These are phyloP conservation scores for Phaethornis superciliosus DNA, from an alignment of 2,113 vertebrate species.

Conservation along the genomic window DNA sequence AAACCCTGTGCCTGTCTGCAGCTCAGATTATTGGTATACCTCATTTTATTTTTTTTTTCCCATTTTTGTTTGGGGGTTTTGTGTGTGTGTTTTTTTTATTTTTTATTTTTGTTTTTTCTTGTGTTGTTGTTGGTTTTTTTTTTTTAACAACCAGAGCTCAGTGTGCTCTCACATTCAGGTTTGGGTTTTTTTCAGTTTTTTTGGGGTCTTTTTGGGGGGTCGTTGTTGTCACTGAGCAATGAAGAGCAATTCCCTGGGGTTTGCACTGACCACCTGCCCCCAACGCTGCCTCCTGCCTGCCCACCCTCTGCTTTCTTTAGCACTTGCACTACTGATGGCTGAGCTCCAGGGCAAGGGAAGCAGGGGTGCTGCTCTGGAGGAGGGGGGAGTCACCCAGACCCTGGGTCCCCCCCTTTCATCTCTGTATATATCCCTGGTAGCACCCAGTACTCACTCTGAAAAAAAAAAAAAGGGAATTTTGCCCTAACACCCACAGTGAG, in stretches of 20 bases:
- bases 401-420: neutral
- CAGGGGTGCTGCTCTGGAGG: neutral
- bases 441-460: neutral
- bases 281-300: neutral
- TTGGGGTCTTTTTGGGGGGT: too few relatives aligned
- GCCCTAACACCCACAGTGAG: neutral
- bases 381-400: neutral
- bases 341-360: neutral
- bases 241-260: neutral
- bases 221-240: neutral
- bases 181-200: neutral
- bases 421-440: neutral
- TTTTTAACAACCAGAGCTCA: conserved; percentile 14
- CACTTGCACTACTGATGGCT: neutral
- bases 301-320: neutral
- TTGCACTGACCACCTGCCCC: neutral
- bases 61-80: too few relatives aligned
- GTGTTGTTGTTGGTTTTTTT: neutral
- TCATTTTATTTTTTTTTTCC: neutral
- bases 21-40: conserved; percentile 42
- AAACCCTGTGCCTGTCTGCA: neutral
- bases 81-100: neutral
- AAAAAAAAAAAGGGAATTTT: neutral
- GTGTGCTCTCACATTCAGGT: conserved; percentile 24
- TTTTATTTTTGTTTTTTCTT: neutral